Evolutionary conservation across 1,140 invertebrate species (phyloP), one percentile per base, ranked within the genome.

Genomic region (Drosophila nikananu): DNA sequence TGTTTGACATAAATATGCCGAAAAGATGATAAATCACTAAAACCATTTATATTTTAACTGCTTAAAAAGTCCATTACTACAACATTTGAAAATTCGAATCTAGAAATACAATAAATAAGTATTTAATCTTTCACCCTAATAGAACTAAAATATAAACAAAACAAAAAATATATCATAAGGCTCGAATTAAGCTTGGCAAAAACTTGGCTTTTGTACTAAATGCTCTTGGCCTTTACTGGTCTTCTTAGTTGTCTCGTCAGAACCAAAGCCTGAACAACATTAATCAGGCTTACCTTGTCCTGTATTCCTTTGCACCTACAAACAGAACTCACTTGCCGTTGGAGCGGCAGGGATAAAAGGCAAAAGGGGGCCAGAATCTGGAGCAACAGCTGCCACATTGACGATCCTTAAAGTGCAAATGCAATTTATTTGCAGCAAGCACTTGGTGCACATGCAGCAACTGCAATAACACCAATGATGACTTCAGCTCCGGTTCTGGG

Each of bases 391-490:
- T 86, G 71, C 58, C 60, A 66, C 39, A 78, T 76, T 65, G 71
- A 72, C 66, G 30, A 52, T 54, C 61, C 52, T 80, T 73, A 66
- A 82, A 76, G 83, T 59, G 60, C 66, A 77, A 84, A 81, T 77
- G 81, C 81, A 81, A 81, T 86, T 86, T 81, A 67, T 75, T 86
- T 76, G 71, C 71, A 62, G 61, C 55, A 82, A 80, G 61, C 70
- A 73, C 59, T 73, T 72, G 66, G 39, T 48, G 63, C 82, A 76
- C 55, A 62, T 77, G 48, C 54, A 27, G 60, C 15, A 54, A 68
- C 19, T 42, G 46, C 55, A 58, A 49, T 25, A 25, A 17, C 48
- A 32, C 19, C 49, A 44, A 61, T 25, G 23, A 39, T 54, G 66
- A 41, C 55, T 39, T 41, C 30, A 39, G 27, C 55, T 49, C 19